These are phyloP conservation scores for Lophochroa leadbeateri DNA, from an alignment of 2,113 vertebrate genomes.

Conservation along the genomic window DNA sequence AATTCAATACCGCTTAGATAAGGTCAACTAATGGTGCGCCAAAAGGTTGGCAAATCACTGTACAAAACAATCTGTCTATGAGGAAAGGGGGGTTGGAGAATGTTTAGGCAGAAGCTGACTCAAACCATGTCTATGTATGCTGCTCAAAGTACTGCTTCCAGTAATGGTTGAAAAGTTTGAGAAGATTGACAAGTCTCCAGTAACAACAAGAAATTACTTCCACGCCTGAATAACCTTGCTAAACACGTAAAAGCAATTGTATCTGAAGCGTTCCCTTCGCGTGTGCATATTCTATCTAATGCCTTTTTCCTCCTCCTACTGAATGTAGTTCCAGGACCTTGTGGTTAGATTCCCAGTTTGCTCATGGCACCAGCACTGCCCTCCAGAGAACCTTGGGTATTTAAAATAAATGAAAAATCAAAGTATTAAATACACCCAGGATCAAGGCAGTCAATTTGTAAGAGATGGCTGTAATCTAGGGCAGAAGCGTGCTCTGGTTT, in stretches of 20 bases:
- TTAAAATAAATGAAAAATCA: neutral
- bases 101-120: neutral
- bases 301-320: neutral
- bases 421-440: neutral
- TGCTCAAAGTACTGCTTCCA: neutral
- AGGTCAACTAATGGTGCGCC: too few relatives aligned
- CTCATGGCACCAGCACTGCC: neutral
- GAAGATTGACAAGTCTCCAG: neutral
- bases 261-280: neutral
- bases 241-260: neutral
- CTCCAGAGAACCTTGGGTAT: fast-evolving
- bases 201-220: neutral
- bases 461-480: neutral
- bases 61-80: too few relatives aligned
- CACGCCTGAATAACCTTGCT: neutral
- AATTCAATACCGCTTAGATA: too few relatives aligned
- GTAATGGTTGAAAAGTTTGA: neutral
- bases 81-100: neutral
- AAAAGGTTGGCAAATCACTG: too few relatives aligned
- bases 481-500: neutral
- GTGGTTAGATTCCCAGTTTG: neutral
- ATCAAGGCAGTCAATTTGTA: neutral
- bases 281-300: neutral
- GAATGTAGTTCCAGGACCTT: neutral
- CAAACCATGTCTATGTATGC: fast-evolving